Evolutionary conservation across 2,113 vertebrate genomes (phyloP), one percentile per base, ranked within the genome.

Genomic region (Uria lomvia): DNA sequence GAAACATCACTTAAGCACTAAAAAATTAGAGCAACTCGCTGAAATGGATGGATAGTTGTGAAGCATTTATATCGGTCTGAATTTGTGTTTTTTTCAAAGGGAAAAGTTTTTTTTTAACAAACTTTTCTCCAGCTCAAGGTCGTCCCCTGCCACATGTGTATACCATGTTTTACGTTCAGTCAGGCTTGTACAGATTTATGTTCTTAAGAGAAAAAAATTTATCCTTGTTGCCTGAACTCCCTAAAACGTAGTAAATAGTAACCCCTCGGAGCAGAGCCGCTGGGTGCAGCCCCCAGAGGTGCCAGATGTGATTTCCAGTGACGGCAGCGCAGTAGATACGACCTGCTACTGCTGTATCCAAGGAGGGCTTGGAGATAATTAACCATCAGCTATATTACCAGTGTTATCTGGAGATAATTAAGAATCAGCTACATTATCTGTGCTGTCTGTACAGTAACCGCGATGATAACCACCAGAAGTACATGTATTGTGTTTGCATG

Each of bases 81-180:
- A 43, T 26, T 23, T 24, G 17, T 49, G 22, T 24, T 56, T 43
- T 43, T 66, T 72, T 21, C 18, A 32, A 49, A 62, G 17, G 29
- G n/a, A 42, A 26, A 86, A 62, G 45, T 66, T 81, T 68, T 81
- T 68, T 45, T 7, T 74, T 17, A 53, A 12, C 26, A 66, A 71
- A 90, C 56, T 90, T 78, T 52, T 68, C n/a, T 43, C 49, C 43
- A 5, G 53, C 86, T 83, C 88, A 92, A 75, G 95, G 58, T 86
- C 89, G 68, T 24, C 5, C 3, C 45, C 62, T 75, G 52, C 55
- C 76, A 66, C 11, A 9, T 12, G 55, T 1, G 4, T 50, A 23
- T 34, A 16, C 65, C 21, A 40, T 5, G 9, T 50, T 86, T 86
- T 73, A 36, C 15, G 1, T 58, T 59, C 68, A 43, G 55, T 40